Evolutionary conservation across 2,113 vertebrate species (phyloP), one percentile per base, ranked within the genome.

Genomic region (Lathamus discolor): DNA sequence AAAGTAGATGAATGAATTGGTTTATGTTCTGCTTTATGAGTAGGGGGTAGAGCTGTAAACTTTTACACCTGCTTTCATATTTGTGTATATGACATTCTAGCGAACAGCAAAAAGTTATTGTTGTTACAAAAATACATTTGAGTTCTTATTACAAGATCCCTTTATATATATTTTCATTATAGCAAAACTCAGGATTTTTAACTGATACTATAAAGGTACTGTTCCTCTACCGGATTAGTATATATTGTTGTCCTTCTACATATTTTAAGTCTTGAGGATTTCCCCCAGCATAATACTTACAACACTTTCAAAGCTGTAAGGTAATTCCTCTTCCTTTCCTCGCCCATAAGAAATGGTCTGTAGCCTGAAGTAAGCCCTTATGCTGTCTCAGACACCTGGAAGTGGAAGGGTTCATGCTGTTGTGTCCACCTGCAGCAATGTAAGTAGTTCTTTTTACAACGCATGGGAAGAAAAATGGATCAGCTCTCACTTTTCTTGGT

Each of bases 1-100:
- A 96, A 95, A 96, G 59, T 8, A 80, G 39, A 94, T 95, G 51
- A 93, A 70, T 95, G 35, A 86, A 79, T 76, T 57, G 37, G 81
- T 95, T 91, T 59, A 48, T 57, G 7, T 69, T 70, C 19, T 70
- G 43, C 44, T 94, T 95, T 88, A 49, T 92, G 94, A 90, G 20
- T 63, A 49, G 37, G 24, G 49, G 39, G 24, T 90, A 86, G 89
- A 96, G 41, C 37, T 83, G 35, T 66, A 95, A 79, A 81, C 27
- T 90, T 95, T 96, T 87, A 88, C 48, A 96, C 52, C 41, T 48
- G 15, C 25, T 81, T 92, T 95, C 29, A 59, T 80, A 67, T 83
- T 91, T 92, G 76, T 94, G 79, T 54, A 4, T 37, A 51, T 83
- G 28, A 37, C 39, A 54, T 91, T 92, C 41, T 57, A 79, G 52